A percentile compares a stretch with the other conserved stretches of the same genome.
These are phyloP conservation scores for Falco punctatus DNA, from an alignment of 2,113 vertebrate species.

Conservation along the genomic window DNA sequence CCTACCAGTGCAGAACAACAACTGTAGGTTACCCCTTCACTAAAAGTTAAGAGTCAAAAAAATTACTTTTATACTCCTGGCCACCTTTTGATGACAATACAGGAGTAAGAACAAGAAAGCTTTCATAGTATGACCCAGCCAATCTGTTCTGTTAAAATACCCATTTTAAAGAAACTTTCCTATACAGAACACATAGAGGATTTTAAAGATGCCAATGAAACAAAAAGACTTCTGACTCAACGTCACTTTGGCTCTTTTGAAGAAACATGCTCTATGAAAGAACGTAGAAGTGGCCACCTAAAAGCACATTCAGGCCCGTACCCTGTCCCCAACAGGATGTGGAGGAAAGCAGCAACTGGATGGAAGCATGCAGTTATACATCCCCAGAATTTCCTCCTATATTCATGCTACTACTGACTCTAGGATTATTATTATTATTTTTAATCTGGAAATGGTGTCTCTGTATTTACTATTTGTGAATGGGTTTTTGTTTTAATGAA, in stretches of 20 bases:
- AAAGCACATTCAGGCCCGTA: neutral
- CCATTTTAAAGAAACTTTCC: neutral
- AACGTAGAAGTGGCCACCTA: neutral
- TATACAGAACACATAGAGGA: neutral
- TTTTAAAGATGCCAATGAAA: neutral
- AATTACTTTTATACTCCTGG: neutral
- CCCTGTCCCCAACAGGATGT: neutral
- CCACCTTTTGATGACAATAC: neutral
- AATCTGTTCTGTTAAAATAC: neutral
- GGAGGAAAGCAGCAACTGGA: neutral
- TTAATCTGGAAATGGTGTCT: neutral
- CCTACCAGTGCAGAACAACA: neutral
- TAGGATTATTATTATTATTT: neutral
- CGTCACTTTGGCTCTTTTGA: neutral
- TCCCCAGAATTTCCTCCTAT: neutral
- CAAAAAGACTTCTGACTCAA: neutral
- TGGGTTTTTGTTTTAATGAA: neutral
- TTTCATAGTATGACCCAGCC: neutral
- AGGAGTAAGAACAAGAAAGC: neutral
- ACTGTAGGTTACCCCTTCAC: neutral
- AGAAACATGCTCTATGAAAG: neutral
- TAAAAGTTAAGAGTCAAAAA: neutral
- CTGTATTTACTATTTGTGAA: neutral
- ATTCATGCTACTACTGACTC: neutral
- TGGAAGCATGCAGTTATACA: neutral